Base-by-base conservation (phyloP, 2,113 vertebrate species). In the Myotis davidii region DNA sequence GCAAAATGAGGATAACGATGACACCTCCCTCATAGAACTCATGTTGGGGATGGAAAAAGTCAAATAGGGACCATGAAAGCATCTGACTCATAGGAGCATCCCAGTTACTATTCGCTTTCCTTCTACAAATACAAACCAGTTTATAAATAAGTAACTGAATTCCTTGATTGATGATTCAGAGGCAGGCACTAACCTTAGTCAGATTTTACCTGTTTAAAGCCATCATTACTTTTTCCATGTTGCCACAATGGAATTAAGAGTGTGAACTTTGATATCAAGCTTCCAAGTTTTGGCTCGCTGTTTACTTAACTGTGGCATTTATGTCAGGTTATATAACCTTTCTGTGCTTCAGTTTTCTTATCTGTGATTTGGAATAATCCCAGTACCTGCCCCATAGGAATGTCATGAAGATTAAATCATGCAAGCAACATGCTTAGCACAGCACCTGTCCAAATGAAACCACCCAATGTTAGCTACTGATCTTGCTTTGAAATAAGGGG, bases 401-500 rank as follows among this genome's bases (percentile, higher is more conserved):
- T 70, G 17, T 82, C 12, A 21, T 17, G 4, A 96, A 92, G 4
- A 32, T 70, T 83, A 74, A 95, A 69, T 65, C 56, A 20, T 52
- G 25, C 3, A 27, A 42, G 9, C 72, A 81, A 29, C 13, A 65
- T 52, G 16, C 20, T 92, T 87, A 79, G 21, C 6, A 48, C 0
- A 72, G 34, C 17, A 50, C 39, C n/a, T n/a, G 25, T 78, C 37
- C 87, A 94, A 88, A 94, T 29, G 10, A 87, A 85, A 42, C 74
- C 42, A 29, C 14, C 89, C 54, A 64, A 8, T 21, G 42, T 37
- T 88, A 88, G 42, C 56, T 37, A 45, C 85, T 0, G 9, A 82
- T 52, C 29, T 96, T 96, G 64, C 27, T 77, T 85, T 96, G 14
- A 91, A 94, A 67, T 84, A 77, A 50, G 17, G 85, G 21, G 13